These are phyloP conservation scores for Hemistola chrysoprasaria DNA, from an alignment of 2,888 invertebrate genomes.

Conservation along the genomic window DNA sequence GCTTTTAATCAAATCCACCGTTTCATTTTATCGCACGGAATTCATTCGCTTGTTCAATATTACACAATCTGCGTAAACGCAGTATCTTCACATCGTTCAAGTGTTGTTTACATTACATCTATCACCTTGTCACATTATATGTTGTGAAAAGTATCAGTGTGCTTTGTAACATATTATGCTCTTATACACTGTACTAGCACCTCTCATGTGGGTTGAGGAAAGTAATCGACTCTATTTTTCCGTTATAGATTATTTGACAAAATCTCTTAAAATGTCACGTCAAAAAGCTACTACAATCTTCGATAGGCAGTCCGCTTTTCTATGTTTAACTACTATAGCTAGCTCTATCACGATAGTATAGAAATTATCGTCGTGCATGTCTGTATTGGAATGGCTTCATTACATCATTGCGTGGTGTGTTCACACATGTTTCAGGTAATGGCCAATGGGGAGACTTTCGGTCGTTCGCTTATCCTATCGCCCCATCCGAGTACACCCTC, in stretches of 20 bases:
- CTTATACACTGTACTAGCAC: constrained; percentile 25
- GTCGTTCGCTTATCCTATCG: constrained; percentile 83
- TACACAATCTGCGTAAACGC: constrained; percentile 24
- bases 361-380: constrained; percentile 71
- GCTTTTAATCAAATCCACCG: constrained; percentile 36
- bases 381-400: constrained; percentile 81
- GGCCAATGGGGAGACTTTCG: constrained; percentile 86
- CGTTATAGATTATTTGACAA: constrained; percentile 6
- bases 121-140: constrained; percentile 34
- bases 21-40: constrained; percentile 41
- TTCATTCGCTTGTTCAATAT: constrained; percentile 35
- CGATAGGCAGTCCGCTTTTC: constrained; percentile 52
- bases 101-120: constrained; percentile 35
- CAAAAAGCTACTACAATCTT: constrained; percentile 25
- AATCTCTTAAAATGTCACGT: constrained; percentile 5
- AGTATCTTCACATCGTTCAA: constrained; percentile 35
- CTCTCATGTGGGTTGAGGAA: constrained; percentile 27
- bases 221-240: constrained; percentile 17
- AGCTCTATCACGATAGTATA: constrained; percentile 54
- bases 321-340: constrained; percentile 53
- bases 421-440: constrained; percentile 86
- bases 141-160: constrained; percentile 35
- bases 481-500: constrained; percentile 69
- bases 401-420: constrained; percentile 83
- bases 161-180: constrained; percentile 41